phyloP scores from a whole-genome alignment of 2,797 vertebrate species.

The Lerista edwardsae region DNA sequence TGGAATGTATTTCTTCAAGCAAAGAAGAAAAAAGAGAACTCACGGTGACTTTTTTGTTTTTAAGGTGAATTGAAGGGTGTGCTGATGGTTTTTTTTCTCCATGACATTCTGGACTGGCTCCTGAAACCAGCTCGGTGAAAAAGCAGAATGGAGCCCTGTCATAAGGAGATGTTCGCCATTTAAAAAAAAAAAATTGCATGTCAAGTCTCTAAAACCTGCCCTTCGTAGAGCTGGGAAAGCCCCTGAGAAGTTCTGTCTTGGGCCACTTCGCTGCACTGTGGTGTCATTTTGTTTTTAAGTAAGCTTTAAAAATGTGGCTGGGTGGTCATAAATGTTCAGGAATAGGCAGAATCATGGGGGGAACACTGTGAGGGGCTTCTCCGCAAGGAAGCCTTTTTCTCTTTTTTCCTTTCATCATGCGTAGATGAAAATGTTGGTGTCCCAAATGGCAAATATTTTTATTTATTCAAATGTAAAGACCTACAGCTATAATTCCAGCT shows the following conservation, averaged over 20 bases:
- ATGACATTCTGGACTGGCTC: constrained; percentile 50
- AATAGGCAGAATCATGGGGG: constrained; percentile 26
- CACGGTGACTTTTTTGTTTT: background rate
- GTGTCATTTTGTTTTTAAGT: constrained; percentile 55
- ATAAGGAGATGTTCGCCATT: constrained; percentile 52
- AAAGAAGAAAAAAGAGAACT: constrained; percentile 19
- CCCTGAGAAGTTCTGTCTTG: constrained; percentile 62
- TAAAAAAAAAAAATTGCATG: constrained; percentile 65
- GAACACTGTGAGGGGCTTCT: background rate
- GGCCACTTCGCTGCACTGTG: constrained; percentile 67
- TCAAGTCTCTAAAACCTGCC: constrained; percentile 50
- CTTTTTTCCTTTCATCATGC: too few relatives aligned
- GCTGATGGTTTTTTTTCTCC: background rate
- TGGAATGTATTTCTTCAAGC: constrained; percentile 67
- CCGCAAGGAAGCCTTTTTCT: background rate
- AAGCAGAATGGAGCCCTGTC: constrained; percentile 61
- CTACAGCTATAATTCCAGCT: constrained; percentile 52
- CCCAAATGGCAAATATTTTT: constrained; percentile 42
- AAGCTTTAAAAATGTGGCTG: constrained; percentile 51
- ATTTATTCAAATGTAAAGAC: constrained; percentile 74
- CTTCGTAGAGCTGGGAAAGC: constrained; percentile 62
- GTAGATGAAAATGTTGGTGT: background rate
- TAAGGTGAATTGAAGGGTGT: background rate
- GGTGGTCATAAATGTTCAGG: constrained; percentile 30
- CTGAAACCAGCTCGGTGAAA: constrained; percentile 49